Conservation (phyloP, 2,888 invertebrate species). For the Diogma glabrata region DNA sequence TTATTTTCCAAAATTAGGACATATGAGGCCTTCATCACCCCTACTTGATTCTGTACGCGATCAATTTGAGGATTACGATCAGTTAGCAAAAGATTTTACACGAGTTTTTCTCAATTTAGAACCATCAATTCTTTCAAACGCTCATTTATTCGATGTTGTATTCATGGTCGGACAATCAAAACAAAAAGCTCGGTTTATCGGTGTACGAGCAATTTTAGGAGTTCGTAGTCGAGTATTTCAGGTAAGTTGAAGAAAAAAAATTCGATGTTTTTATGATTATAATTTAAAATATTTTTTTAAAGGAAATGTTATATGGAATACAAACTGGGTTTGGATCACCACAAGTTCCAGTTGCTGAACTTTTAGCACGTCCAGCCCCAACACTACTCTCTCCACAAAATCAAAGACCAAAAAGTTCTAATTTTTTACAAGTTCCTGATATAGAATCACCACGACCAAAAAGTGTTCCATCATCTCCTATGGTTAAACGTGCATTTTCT, state of each 20-base stretch:
- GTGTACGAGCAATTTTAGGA: slow-evolving; percentile 81
- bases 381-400: slow-evolving; percentile 78
- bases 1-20: slow-evolving; percentile 45
- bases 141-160: slow-evolving; percentile 78
- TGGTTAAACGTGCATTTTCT: slow-evolving; percentile 88
- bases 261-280: not conserved
- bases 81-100: slow-evolving; percentile 85
- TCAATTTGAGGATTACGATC: slow-evolving; percentile 90
- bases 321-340: slow-evolving; percentile 89
- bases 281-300: slow-evolving; percentile 48
- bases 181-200: slow-evolving; percentile 81
- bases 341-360: slow-evolving; percentile 83
- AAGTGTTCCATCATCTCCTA: slow-evolving; percentile 87
- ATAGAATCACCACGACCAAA: slow-evolving; percentile 77
- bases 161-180: slow-evolving; percentile 87
- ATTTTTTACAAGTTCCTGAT: slow-evolving; percentile 84
- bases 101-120: slow-evolving; percentile 77
- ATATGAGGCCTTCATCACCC: slow-evolving; percentile 89
- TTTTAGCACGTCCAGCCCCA: slow-evolving; percentile 75
- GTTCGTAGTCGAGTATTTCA: slow-evolving; percentile 69
- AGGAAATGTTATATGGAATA: slow-evolving; percentile 91
- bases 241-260: slow-evolving; percentile 20
- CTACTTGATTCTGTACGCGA: slow-evolving; percentile 84
- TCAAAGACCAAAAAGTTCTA: slow-evolving; percentile 75
- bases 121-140: slow-evolving; percentile 63